Percentiles rank a stretch among this genome's conserved stretches.
phyloP scores from a whole-genome alignment of 2,888 invertebrate genomes.

The Strigamia maritima region DNA sequence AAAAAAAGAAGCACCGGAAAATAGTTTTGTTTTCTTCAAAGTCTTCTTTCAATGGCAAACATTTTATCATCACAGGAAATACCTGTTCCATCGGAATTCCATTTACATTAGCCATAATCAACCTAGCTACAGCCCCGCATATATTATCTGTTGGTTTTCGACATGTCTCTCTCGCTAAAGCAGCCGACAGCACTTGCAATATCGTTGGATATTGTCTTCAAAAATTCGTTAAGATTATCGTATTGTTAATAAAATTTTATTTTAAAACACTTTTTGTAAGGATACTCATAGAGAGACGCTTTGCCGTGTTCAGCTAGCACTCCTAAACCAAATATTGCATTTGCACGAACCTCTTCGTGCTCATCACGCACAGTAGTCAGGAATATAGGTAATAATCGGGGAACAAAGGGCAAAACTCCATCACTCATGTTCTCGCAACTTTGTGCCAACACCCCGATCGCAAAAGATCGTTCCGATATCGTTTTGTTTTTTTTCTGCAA shows the following conservation, averaged over 20 bases:
- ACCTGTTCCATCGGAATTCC: slow-evolving; percentile 69
- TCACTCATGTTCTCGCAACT: slow-evolving; percentile 61
- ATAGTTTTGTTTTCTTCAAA: slow-evolving; percentile 69
- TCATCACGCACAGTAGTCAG: slow-evolving; percentile 62
- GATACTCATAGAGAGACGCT: slow-evolving; percentile 47
- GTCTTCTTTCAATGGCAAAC: slow-evolving; percentile 70
- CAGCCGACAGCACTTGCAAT: slow-evolving; percentile 63
- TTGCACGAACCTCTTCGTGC: slow-evolving; percentile 70
- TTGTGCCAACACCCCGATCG: slow-evolving; percentile 70
- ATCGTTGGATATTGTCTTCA: slow-evolving; percentile 64
- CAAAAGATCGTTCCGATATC: slow-evolving; percentile 66
- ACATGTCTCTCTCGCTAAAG: slow-evolving; percentile 61
- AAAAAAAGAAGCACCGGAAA: slow-evolving; percentile 62
- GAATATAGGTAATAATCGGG: slow-evolving; percentile 63
- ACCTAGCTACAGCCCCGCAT: slow-evolving; percentile 70
- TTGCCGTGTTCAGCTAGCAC: slow-evolving; percentile 66
- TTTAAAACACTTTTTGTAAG: neutral
- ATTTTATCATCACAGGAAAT: slow-evolving; percentile 66
- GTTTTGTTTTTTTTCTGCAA: slow-evolving; percentile 64
- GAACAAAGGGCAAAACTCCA: slow-evolving; percentile 58
- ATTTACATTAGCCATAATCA: slow-evolving; percentile 64
- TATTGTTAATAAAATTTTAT: neutral
- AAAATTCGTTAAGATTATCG: neutral
- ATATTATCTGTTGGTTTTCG: slow-evolving; percentile 70
- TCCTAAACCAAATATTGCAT: slow-evolving; percentile 71